A percentile compares a stretch with the other conserved stretches of the same genome.
Evolutionary conservation across 2,797 vertebrate genomes (phyloP).

Genomic region (Cygnus olor): DNA sequence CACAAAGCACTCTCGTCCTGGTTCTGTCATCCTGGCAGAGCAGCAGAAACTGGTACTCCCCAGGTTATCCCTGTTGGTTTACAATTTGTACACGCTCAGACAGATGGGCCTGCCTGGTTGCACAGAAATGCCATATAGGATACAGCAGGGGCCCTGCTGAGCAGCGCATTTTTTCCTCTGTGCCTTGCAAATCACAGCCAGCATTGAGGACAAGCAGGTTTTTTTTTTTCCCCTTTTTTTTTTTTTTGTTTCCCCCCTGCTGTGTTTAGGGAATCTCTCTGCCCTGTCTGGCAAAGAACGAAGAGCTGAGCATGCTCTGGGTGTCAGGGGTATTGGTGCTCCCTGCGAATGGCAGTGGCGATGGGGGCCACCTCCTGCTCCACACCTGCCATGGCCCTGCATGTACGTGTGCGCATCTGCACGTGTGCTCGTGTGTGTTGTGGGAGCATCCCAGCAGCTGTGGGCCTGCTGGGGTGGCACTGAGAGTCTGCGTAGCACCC

Average conservation of each 20-base stretch:
- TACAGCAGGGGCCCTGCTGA: conserved; percentile 40
- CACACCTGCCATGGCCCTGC: fast-evolving
- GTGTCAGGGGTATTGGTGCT: background rate
- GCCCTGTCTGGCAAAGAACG: background rate
- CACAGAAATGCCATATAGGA: conserved; percentile 36
- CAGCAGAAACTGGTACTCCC: conserved; percentile 22
- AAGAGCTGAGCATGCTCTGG: background rate
- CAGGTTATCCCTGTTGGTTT: conserved; percentile 23
- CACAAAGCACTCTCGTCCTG: background rate
- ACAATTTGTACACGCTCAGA: background rate
- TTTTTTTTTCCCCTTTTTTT: background rate
- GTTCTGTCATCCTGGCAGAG: background rate
- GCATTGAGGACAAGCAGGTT: background rate
- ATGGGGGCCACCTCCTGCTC: background rate
- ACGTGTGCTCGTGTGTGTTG: background rate
- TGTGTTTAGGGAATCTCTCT: conserved; percentile 7
- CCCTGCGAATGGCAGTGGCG: background rate
- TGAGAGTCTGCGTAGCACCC: background rate
- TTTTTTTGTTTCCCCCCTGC: background rate
- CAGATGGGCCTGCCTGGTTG: conserved; percentile 48
- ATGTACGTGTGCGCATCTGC: fast-evolving
- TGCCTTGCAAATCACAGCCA: background rate
- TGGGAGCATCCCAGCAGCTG: background rate
- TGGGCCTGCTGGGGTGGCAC: background rate
- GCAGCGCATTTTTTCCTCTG: conserved; percentile 57